These are phyloP conservation scores for Todiramphus saurophagus DNA, from an alignment of 2,113 vertebrate genomes.

Conservation along the genomic window DNA sequence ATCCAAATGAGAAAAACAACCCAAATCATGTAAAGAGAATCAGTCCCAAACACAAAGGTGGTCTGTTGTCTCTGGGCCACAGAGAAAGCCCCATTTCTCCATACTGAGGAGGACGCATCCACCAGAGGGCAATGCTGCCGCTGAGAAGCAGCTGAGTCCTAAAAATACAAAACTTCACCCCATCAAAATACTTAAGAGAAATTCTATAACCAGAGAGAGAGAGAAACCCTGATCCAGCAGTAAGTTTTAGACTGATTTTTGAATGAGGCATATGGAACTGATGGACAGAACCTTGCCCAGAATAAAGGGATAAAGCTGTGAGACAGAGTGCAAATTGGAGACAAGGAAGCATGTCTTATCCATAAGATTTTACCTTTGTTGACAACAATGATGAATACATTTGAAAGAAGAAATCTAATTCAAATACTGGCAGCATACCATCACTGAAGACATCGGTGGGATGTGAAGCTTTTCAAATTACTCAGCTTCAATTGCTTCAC, in stretches of 20 bases:
- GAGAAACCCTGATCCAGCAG: neutral
- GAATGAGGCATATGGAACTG: neutral
- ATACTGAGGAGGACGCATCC: neutral
- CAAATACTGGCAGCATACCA: neutral
- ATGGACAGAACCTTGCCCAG: neutral
- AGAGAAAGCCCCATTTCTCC: neutral
- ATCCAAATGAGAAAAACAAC: neutral
- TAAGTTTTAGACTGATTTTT: neutral
- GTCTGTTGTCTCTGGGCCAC: neutral
- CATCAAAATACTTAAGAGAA: neutral
- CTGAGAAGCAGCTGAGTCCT: neutral
- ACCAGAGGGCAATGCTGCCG: neutral
- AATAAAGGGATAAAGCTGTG: neutral
- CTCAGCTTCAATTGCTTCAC: neutral
- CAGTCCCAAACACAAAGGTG: neutral
- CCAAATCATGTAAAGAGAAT: neutral
- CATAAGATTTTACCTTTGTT: neutral
- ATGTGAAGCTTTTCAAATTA: neutral
- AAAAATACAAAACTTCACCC: neutral
- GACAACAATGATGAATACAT: neutral
- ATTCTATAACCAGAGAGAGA: neutral
- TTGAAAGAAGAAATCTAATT: neutral
- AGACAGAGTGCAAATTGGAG: neutral
- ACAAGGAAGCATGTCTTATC: neutral
- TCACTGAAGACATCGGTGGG: neutral